phyloP scores from a whole-genome alignment of 2,797 vertebrate genomes.

The Botia kubotai region DNA sequence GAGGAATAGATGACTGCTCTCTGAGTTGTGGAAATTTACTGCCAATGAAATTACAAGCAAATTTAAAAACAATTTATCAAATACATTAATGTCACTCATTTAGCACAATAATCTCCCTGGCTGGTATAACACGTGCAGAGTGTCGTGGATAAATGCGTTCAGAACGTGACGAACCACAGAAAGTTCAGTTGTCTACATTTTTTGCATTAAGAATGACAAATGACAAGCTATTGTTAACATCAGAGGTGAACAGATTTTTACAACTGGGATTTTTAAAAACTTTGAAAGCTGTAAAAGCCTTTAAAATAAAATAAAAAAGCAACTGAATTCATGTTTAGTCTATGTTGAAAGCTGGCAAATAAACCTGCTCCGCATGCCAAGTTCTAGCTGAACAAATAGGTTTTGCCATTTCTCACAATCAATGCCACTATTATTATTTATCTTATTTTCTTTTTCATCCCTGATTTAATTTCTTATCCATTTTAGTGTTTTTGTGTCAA shows the following conservation, averaged over 20 bases:
- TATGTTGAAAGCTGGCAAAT: slow-evolving; percentile 13
- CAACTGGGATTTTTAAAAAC: background rate
- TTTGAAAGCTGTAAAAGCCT: background rate
- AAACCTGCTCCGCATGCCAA: background rate
- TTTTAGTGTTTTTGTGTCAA: slow-evolving; percentile 7
- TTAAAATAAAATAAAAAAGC: slow-evolving; percentile 3
- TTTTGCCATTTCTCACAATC: background rate
- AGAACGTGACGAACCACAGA: slow-evolving; percentile 23
- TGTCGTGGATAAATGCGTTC: slow-evolving; percentile 16
- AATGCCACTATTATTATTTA: background rate
- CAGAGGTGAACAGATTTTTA: background rate
- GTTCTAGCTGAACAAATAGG: slow-evolving; percentile 29
- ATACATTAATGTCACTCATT: slow-evolving; percentile 65
- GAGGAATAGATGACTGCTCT: slow-evolving; percentile 73
- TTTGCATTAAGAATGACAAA: background rate
- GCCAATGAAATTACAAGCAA: slow-evolving; percentile 69
- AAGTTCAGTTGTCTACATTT: background rate
- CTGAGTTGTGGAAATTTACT: slow-evolving; percentile 71
- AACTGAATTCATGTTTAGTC: slow-evolving; percentile 11
- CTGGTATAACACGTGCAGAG: slow-evolving; percentile 33
- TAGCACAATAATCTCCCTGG: slow-evolving; percentile 53
- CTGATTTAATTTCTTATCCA: background rate
- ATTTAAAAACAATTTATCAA: slow-evolving; percentile 75
- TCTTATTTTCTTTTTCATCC: background rate
- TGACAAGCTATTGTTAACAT: background rate